Percentiles rank a stretch among this genome's conserved stretches.
phyloP scores from a whole-genome alignment of 2,888 invertebrate species.

The Leptarthrus brevirostris region DNA sequence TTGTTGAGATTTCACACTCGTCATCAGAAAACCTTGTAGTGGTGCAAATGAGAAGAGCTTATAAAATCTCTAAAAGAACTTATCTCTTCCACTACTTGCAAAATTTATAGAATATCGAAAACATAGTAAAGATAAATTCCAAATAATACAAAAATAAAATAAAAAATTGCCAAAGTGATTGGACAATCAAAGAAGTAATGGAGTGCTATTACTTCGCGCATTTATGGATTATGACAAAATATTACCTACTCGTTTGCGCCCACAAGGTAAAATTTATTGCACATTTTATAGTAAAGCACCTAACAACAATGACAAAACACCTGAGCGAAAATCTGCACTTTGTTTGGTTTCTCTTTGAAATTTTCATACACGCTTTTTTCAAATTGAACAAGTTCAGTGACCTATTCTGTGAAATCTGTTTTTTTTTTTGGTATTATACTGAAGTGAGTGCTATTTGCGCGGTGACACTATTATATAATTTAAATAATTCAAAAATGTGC shows the following conservation, averaged over 20 bases:
- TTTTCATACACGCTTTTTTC: neutral
- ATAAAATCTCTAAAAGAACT: neutral
- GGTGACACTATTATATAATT: neutral
- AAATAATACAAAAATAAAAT: neutral
- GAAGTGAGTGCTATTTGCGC: neutral
- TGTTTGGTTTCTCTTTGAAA: neutral
- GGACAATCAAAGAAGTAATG: neutral
- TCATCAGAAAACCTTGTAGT: slow-evolving; percentile 11
- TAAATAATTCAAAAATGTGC: neutral
- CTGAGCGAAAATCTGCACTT: neutral
- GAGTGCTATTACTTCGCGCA: neutral
- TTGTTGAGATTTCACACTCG: neutral
- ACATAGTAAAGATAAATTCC: neutral
- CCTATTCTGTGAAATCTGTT: slow-evolving; percentile 18
- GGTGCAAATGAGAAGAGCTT: neutral
- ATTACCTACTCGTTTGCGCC: no score
- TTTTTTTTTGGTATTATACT: neutral
- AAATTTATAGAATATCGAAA: neutral
- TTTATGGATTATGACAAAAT: no score
- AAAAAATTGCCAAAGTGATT: neutral
- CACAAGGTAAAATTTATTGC: no score
- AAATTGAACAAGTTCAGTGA: slow-evolving; percentile 12
- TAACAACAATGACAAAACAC: neutral
- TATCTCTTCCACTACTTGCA: neutral
- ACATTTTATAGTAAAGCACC: no score